phyloP scores from a whole-genome alignment of 2,888 invertebrate species.

The Plusia festucae region DNA sequence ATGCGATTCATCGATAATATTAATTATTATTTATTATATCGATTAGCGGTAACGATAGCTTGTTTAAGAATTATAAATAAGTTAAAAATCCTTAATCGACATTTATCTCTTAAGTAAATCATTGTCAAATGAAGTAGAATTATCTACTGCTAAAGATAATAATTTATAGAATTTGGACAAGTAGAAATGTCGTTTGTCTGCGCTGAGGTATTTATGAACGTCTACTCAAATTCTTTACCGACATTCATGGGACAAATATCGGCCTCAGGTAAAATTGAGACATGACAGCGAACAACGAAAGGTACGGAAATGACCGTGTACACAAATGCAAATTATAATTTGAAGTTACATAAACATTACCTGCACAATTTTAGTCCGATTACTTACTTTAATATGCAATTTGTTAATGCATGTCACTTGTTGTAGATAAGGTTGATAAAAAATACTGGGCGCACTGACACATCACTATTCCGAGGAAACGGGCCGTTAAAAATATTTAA shows the following conservation, averaged over 20 bases:
- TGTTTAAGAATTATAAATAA: neutral
- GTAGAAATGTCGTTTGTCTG: slow-evolving; percentile 49
- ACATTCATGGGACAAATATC: slow-evolving; percentile 41
- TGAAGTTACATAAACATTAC: slow-evolving; percentile 5
- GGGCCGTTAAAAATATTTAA: slow-evolving; percentile 82
- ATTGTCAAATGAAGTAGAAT: slow-evolving; percentile 51
- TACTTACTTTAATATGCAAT: slow-evolving; percentile 3
- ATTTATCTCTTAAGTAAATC: slow-evolving; percentile 40
- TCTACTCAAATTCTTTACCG: slow-evolving; percentile 49
- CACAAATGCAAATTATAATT: slow-evolving; percentile 20
- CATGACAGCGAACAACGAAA: slow-evolving; percentile 33
- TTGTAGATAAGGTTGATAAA: slow-evolving; percentile 31
- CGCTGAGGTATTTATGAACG: slow-evolving; percentile 50
- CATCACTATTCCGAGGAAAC: slow-evolving; percentile 76
- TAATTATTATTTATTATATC: slow-evolving; percentile 53
- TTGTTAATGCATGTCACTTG: slow-evolving; percentile 18
- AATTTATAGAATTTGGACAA: slow-evolving; percentile 52
- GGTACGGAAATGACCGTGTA: slow-evolving; percentile 16
- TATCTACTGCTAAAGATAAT: slow-evolving; percentile 43
- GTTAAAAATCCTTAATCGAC: slow-evolving; percentile 16
- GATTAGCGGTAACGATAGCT: slow-evolving; percentile 33
- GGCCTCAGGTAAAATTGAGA: slow-evolving; percentile 21
- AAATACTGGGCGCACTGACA: slow-evolving; percentile 52
- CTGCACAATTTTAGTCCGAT: slow-evolving; percentile 3
- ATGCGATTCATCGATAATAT: slow-evolving; percentile 61